Evolutionary conservation across 2,113 vertebrate genomes (phyloP).

Genomic region (Dasyurus viverrinus): DNA sequence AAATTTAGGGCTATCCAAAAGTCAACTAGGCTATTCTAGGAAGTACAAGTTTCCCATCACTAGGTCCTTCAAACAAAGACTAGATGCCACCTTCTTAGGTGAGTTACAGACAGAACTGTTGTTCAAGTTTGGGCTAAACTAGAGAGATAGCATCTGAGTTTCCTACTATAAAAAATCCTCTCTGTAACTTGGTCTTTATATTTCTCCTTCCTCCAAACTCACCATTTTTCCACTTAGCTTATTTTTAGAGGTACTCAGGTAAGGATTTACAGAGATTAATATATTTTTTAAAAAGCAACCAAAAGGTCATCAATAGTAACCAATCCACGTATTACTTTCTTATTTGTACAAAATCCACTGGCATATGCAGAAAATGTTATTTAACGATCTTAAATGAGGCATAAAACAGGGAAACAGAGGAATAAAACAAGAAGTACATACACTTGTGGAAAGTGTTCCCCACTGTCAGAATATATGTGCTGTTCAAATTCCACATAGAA

Average conservation of each 20-base stretch:
- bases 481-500: background rate
- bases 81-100: background rate
- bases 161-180: background rate
- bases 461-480: background rate
- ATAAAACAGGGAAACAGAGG: background rate
- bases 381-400: background rate
- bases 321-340: background rate
- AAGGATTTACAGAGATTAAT: background rate
- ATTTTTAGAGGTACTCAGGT: background rate
- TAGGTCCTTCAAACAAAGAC: background rate
- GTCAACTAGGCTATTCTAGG: background rate
- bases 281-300: background rate
- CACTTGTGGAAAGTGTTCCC: background rate
- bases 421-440: background rate
- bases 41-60: background rate
- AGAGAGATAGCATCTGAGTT: background rate
- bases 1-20: background rate
- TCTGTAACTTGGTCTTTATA: background rate
- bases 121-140: background rate
- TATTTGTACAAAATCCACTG: background rate
- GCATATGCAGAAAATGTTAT: background rate
- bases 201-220: background rate
- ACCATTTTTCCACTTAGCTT: background rate
- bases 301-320: background rate
- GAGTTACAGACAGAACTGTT: background rate